phyloP scores from a whole-genome alignment of 1,140 invertebrate genomes.

The Drosophila kohkoa region DNA sequence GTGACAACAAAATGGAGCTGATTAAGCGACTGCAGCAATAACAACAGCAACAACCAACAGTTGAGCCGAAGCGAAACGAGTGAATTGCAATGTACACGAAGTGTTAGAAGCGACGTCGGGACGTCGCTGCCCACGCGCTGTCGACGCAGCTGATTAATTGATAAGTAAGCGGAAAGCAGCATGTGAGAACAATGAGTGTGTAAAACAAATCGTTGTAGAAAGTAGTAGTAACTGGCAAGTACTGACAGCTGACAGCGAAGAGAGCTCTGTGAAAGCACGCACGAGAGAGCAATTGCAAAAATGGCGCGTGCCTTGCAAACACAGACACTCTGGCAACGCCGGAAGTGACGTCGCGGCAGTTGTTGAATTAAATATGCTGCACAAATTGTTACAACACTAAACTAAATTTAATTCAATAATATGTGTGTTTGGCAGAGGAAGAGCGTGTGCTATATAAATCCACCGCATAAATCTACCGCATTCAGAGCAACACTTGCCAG shows the following conservation, averaged over 20 bases:
- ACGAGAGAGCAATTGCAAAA: constrained; percentile 3
- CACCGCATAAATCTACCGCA: background rate
- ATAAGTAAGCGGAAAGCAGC: constrained; percentile 53
- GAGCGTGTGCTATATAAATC: constrained; percentile 4
- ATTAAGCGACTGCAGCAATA: constrained; percentile 43
- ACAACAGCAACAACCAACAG: constrained; percentile 11
- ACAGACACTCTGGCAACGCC: constrained; percentile 21
- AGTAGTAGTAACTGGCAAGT: constrained; percentile 12
- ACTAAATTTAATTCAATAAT: constrained; percentile 50
- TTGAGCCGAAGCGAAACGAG: constrained; percentile 38
- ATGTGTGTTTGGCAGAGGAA: background rate
- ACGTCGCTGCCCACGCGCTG: constrained; percentile 21
- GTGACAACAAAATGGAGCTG: constrained; percentile 52
- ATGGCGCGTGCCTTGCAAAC: constrained; percentile 37
- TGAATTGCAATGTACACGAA: constrained; percentile 52
- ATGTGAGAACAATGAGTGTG: constrained; percentile 41
- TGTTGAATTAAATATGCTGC: constrained; percentile 26
- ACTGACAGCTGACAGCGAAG: background rate
- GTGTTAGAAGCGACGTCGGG: background rate
- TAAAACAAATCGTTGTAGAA: constrained; percentile 38
- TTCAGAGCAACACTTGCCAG: constrained; percentile 3
- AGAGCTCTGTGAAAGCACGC: background rate
- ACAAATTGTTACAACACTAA: background rate
- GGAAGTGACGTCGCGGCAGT: constrained; percentile 58
- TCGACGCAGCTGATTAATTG: constrained; percentile 60